phyloP scores from a whole-genome alignment of 1,140 invertebrate species.

The Drosophila grimshawi region DNA sequence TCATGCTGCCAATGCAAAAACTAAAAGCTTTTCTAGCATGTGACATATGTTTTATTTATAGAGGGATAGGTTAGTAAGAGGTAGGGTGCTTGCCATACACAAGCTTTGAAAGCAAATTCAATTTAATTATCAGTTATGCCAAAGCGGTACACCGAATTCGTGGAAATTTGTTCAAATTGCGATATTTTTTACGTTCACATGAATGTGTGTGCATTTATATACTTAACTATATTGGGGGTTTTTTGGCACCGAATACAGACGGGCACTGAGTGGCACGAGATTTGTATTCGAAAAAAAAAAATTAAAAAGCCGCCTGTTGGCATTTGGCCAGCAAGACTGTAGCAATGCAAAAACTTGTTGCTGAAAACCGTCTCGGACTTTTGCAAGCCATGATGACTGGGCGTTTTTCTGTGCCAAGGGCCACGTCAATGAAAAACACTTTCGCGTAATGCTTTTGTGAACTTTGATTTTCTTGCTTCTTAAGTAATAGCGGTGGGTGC shows the following conservation, averaged over 20 bases:
- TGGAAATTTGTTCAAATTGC: conserved; percentile 60
- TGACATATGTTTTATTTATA: conserved; percentile 63
- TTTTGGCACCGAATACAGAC: conserved; percentile 56
- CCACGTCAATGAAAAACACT: conserved; percentile 45
- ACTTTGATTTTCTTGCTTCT: no score
- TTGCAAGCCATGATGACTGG: conserved; percentile 45
- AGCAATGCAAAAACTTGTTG: conserved; percentile 35
- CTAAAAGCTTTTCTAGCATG: conserved; percentile 52
- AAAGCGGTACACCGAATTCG: conserved; percentile 48
- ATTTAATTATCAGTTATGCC: conserved; percentile 28
- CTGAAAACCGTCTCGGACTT: conserved; percentile 12
- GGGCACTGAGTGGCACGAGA: conserved; percentile 64
- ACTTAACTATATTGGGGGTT: conserved; percentile 16
- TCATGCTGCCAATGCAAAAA: conserved; percentile 67
- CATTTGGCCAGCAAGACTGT: conserved; percentile 29
- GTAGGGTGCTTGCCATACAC: neutral
- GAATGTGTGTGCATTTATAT: conserved; percentile 2
- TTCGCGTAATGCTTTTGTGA: conserved; percentile 27
- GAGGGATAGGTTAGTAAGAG: conserved; percentile 41
- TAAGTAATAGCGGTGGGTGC: no score
- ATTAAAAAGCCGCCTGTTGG: conserved; percentile 18
- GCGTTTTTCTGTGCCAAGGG: conserved; percentile 38
- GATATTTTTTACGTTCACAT: conserved; percentile 5
- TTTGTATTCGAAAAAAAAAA: conserved; percentile 37
- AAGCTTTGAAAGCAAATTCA: conserved; percentile 28